Evolutionary conservation across 2,797 vertebrate species (phyloP), one percentile per base, ranked within the genome.

Genomic region (Oreortyx pictus): DNA sequence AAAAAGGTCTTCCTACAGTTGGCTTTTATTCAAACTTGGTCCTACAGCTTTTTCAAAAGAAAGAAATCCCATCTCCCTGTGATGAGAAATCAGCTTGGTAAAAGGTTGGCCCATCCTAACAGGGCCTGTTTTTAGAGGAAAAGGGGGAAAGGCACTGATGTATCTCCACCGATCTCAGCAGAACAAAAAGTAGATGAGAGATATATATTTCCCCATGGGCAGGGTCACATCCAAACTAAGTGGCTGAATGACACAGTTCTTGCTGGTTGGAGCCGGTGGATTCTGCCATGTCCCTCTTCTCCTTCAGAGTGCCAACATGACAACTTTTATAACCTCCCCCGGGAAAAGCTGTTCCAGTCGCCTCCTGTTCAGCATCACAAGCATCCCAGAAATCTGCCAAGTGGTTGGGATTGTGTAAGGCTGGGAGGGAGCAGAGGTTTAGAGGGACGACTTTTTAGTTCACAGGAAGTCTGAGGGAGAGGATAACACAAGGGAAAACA

Each of bases 331-430:
- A 86, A 91, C 57, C 74, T 95, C 96, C 94, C 95, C 37, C 8
- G 96, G 78, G 95, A 96, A 65, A 93, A 49, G 37, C 88, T 84
- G 88, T 75, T 93, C 90, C 88, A 90, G 86, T 93, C 5, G 49
- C 95, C 96, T 96, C 94, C 93, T 91, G 95, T 67, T 86, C 91
- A 96, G 68, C 78, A 88, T 90, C 86, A 6, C 78, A 93, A 59
- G 91, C 90, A 94, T 94, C 91, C 94, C 90, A 90, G 78, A 93
- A 93, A 91, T 92, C 86, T 96, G 95, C 94, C 96, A 96, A 96
- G 94, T 94, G 92, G 94, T 87, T 90, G 90, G 89, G 91, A 94
- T 96, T 96, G 94, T 92, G 96, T 80, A 96, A 96, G 90, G 88
- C 83, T 94, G 91, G 91, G 94, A 96, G 83, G 94, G 93, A 95